Conservation (phyloP, 2,797 vertebrate genomes). For the Sus cebifrons region DNA sequence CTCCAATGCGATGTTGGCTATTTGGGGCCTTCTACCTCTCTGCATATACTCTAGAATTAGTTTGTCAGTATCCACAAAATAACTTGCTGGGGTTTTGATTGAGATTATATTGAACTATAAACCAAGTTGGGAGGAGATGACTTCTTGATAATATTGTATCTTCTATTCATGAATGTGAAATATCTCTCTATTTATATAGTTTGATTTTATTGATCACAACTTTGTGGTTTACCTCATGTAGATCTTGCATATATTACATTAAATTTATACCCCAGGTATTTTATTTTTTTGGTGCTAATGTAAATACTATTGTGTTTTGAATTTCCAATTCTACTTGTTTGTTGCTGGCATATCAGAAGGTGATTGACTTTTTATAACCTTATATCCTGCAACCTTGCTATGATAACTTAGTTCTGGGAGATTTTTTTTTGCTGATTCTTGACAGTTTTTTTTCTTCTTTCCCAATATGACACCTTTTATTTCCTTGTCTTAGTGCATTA, state of each 20-base stretch:
- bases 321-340: not conserved
- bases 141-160: not conserved
- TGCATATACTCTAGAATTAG: not conserved
- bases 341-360: not conserved
- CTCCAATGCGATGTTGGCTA: not conserved
- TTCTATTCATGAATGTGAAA: not conserved
- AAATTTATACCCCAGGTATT: not conserved
- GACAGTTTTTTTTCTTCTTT: not conserved
- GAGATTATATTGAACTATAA: not conserved
- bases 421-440: not conserved
- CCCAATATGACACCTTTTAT: not conserved
- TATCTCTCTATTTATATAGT: not conserved
- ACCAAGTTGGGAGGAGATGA: not conserved
- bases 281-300: not conserved
- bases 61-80: not conserved
- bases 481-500: not conserved
- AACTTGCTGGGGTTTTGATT: not conserved
- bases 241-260: not conserved
- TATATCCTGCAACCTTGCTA: not conserved
- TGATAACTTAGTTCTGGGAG: not conserved
- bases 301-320: not conserved
- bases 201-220: not conserved
- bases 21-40: not conserved
- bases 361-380: slow-evolving; percentile 38
- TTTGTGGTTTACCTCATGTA: not conserved